Base-by-base conservation (phyloP, 2,113 vertebrate genomes). In the Rhinoptilus africanus region DNA sequence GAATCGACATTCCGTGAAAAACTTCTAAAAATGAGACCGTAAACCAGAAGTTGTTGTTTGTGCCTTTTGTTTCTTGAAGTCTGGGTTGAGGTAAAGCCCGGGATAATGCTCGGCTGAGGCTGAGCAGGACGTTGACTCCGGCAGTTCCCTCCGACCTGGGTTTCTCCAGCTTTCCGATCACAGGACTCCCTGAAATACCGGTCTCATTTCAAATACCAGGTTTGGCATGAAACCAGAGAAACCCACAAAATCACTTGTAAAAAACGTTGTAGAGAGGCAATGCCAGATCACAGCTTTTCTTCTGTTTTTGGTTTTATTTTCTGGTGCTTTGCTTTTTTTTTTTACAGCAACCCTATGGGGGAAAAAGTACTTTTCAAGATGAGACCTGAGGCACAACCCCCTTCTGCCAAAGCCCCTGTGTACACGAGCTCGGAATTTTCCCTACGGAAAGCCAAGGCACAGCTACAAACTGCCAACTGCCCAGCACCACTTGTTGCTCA, bases 381-480 rank as follows among this genome's bases (percentile, higher is more conserved):
- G 43, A 27, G 82, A 69, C 27, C 8, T 35, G 43, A 78, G 23
- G 18, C 51, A 85, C 62, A 91, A 48, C 2, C 37, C 39, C 32
- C 41, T 72, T 8, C 41, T 18, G 0, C 21, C 84, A 53, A 28
- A 59, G 3, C 18, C 22, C n/a, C 19, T 2, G 0, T 1, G 13
- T 1, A 2, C 39, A 6, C 0, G 12, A 91, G 47, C 64, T 80
- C 12, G 5, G 62, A 26, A n/a, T 34, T 67, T 54, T 37, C 82
- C 35, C 19, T 32, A 1, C 0, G 14, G n/a, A 15, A 88, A 63
- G 14, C 13, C 2, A 1, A 71, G n/a, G 20, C 53, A 30, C 6
- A 0, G 12, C 41, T 12, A 1, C 6, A 14, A 62, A 51, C n/a
- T 1, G 26, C 68, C 24, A 18, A 50, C 18, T 5, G 0, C 50